A percentile compares a stretch with the other conserved stretches of the same genome.
These are phyloP conservation scores for Mus spretus DNA, from an alignment of 2,797 vertebrate genomes.

Conservation along the genomic window DNA sequence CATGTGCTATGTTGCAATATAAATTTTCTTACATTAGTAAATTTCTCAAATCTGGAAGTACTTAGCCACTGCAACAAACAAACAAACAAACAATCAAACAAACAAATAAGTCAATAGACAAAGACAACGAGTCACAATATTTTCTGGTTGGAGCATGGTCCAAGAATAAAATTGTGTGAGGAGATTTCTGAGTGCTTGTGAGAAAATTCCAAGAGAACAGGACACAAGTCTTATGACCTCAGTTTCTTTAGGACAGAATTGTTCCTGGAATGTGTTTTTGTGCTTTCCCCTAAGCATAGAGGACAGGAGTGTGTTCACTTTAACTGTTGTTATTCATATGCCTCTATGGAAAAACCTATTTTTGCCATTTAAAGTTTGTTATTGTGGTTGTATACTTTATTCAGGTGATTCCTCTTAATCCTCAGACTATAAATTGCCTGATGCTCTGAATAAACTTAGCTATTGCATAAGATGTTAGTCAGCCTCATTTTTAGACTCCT, in stretches of 20 bases:
- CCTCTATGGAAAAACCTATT: not conserved
- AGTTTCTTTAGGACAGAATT: not conserved
- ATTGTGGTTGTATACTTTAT: too few relatives aligned
- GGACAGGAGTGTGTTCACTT: not conserved
- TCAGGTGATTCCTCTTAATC: not conserved
- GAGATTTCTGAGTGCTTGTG: not conserved
- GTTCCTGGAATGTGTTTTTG: not conserved
- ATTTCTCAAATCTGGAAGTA: not conserved
- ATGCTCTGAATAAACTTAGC: not conserved
- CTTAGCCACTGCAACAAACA: conserved; percentile 23
- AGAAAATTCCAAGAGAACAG: not conserved
- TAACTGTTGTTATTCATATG: not conserved
- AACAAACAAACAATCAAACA: not conserved
- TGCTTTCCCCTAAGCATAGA: not conserved
- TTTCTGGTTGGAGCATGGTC: not conserved
- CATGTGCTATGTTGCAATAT: not conserved
- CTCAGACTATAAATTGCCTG: not conserved
- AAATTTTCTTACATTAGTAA: conserved; percentile 35
- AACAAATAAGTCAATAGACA: conserved; percentile 13
- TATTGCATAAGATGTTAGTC: not conserved
- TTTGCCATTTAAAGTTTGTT: not conserved
- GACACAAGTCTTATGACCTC: not conserved
- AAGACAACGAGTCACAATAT: not conserved
- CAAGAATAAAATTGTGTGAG: not conserved
- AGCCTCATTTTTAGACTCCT: not conserved